Base-by-base conservation (phyloP, 2,797 vertebrate species). In the Cyprinella venusta region DNA sequence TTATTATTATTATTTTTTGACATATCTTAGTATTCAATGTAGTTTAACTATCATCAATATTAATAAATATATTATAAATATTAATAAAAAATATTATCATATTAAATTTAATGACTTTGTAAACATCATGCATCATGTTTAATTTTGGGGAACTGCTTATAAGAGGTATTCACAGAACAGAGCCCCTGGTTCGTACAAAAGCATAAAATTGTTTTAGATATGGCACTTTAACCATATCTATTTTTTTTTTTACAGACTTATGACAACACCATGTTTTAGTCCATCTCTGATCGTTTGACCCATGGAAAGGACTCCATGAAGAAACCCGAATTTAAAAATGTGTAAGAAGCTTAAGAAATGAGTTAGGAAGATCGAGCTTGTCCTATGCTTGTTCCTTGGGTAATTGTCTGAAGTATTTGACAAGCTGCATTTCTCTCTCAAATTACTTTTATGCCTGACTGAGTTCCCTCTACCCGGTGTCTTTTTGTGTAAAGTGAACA, bases 361-460 rank as follows among this genome's bases (percentile, higher is more conserved):
- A 72, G 63, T 59, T 63, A 74, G 40, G 69, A 84, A 77, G 70
- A 78, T 78, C 21, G 52, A 65, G 64, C 50, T 40, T 79, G 63
- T 79, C 65, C 48, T 83, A 48, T 86, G 68, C 38, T 56, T 78
- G 75, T 26, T 85, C 74, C 48, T 71, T 70, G 64, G 16, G 52
- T 83, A 64, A 88, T 87, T 81, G 67, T 86, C 40, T 85, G 77
- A 88, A 84, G 74, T 82, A 40, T 75, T 54, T 81, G 84, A 90
- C 81, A 87, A 87, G 64, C 78, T 79, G 69, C 61, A 70, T 70
- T 79, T 82, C 84, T 84, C 40, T 74, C 59, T 88, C 79, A 86
- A 84, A 87, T 87, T 61, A 83, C 59, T 88, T 90, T 87, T 86
- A 90, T 67, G 0, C 80, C 76, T 87, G 68, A 86, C 64, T 86